Conservation (phyloP, 2,888 invertebrate species). For the Stenolophus ochropezus region DNA sequence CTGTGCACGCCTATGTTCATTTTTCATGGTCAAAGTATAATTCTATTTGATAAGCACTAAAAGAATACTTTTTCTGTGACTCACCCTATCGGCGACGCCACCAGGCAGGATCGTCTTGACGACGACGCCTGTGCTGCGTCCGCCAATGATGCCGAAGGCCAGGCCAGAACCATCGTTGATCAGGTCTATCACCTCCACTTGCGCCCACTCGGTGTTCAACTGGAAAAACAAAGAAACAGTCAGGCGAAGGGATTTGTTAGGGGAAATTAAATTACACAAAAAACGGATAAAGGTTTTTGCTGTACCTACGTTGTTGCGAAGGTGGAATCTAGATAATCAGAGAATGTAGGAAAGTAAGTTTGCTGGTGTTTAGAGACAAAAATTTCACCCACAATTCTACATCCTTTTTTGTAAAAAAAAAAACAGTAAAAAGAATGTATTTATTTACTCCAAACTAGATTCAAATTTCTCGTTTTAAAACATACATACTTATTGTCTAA, state of each 20-base stretch:
- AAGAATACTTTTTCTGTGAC: too few species aligned
- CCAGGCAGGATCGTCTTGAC: constrained; percentile 95
- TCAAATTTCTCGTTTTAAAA: too few species aligned
- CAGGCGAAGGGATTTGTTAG: background rate
- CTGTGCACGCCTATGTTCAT: too few species aligned
- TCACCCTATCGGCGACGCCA: constrained; percentile 93
- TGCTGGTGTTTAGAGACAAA: too few species aligned
- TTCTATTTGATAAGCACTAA: too few species aligned
- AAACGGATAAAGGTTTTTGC: background rate
- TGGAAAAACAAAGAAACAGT: constrained; percentile 72
- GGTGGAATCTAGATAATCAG: background rate
- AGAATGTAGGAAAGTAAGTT: too few species aligned
- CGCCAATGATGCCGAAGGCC: constrained; percentile 95
- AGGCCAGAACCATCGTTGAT: constrained; percentile 94
- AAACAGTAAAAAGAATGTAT: too few species aligned
- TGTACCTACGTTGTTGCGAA: background rate
- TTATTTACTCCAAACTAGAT: too few species aligned
- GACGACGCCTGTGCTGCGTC: constrained; percentile 93
- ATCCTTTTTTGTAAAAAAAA: too few species aligned
- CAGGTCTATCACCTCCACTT: constrained; percentile 95
- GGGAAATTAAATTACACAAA: background rate
- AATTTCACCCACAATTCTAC: too few species aligned
- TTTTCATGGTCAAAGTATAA: too few species aligned
- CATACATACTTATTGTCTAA: too few species aligned
- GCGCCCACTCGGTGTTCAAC: constrained; percentile 97